Conservation (phyloP, 2,888 invertebrate genomes). For the Blastobasis lacticolella region DNA sequence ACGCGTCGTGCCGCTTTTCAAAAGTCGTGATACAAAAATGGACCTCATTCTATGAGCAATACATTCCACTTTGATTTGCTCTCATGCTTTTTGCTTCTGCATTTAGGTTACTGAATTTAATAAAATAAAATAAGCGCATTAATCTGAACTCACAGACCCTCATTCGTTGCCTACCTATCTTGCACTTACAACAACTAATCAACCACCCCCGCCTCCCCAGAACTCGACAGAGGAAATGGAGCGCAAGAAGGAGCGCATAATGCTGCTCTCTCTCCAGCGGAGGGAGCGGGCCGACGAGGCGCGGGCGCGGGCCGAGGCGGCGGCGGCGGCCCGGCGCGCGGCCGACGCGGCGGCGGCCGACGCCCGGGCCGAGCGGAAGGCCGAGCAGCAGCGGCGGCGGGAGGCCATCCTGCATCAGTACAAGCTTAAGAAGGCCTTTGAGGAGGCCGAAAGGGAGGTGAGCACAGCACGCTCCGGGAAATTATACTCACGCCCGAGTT, state of each 20-base stretch:
- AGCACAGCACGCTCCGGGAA: too few relatives aligned
- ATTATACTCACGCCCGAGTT: too few relatives aligned
- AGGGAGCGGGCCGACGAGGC: slow-evolving; percentile 93
- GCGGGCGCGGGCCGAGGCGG: slow-evolving; percentile 85
- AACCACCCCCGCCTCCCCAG: slow-evolving; percentile 51
- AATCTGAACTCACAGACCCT: too few relatives aligned
- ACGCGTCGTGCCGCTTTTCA: too few relatives aligned
- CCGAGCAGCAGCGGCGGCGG: slow-evolving; percentile 90
- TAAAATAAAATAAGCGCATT: too few relatives aligned
- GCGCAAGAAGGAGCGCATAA: slow-evolving; percentile 91
- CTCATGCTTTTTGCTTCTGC: too few relatives aligned
- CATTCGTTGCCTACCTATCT: too few relatives aligned
- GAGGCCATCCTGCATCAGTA: slow-evolving; percentile 94
- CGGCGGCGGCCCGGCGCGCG: slow-evolving; percentile 79
- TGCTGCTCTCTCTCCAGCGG: slow-evolving; percentile 90
- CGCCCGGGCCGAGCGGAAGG: slow-evolving; percentile 81
- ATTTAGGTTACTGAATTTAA: too few relatives aligned
- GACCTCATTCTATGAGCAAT: too few relatives aligned
- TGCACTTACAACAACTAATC: too few relatives aligned
- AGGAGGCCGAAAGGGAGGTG: slow-evolving; percentile 92
- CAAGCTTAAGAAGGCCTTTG: slow-evolving; percentile 93
- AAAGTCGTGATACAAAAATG: too few relatives aligned
- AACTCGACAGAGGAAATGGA: slow-evolving; percentile 93
- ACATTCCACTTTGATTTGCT: too few relatives aligned
- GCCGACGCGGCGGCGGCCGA: slow-evolving; percentile 84